Evolutionary conservation across 2,888 invertebrate genomes (phyloP).

Genomic region (Slavum lentiscoides): DNA sequence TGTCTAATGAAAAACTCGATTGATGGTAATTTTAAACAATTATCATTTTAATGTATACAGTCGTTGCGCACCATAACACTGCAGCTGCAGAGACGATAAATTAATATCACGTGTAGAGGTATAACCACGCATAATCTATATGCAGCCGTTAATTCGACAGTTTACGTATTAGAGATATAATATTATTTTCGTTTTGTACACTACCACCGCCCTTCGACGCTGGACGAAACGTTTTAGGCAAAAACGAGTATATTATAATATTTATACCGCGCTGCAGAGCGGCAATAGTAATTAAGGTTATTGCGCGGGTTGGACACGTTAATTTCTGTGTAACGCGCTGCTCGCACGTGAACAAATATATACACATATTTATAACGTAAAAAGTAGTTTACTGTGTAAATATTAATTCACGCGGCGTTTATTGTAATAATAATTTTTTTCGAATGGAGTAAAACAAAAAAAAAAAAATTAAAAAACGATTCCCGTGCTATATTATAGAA

Average conservation of each 20-base stretch:
- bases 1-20: no score
- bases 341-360: neutral
- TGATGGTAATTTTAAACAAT: no score
- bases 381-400: neutral
- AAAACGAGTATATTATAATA: neutral
- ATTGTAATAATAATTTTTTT: constrained; percentile 3
- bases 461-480: no score
- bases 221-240: neutral
- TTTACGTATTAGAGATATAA: neutral
- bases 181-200: neutral
- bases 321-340: neutral
- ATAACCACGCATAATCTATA: neutral
- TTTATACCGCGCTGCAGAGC: neutral
- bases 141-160: neutral
- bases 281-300: neutral
- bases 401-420: neutral
- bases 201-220: neutral
- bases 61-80: neutral
- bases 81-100: neutral
- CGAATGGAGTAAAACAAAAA: neutral
- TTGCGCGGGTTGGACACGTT: neutral
- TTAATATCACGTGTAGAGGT: neutral
- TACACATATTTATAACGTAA: neutral
- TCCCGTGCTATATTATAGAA: no score
- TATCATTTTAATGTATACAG: no score